A percentile compares a stretch with the other conserved stretches of the same genome.
These are phyloP conservation scores for Archips xylosteana DNA, from an alignment of 2,888 invertebrate genomes.

Conservation along the genomic window DNA sequence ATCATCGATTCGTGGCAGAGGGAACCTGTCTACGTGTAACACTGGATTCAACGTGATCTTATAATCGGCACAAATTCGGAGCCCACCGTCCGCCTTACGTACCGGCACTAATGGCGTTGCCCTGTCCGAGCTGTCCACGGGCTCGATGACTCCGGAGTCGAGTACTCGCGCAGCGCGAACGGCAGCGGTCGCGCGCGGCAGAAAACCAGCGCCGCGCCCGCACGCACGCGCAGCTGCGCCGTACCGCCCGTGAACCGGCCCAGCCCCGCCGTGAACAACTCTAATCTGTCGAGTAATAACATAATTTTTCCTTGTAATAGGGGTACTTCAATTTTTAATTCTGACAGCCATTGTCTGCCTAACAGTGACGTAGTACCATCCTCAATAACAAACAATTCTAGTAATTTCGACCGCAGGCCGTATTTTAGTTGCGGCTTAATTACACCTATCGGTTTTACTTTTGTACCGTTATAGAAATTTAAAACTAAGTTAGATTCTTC, in stretches of 20 bases:
- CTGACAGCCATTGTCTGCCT: conserved; percentile 3
- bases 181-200: conserved; percentile 20
- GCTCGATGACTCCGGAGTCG: conserved; percentile 12
- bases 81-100: conserved; percentile 16
- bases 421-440: not conserved
- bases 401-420: not conserved
- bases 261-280: conserved; percentile 5
- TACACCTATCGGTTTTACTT: not conserved
- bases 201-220: conserved; percentile 8
- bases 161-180: conserved; percentile 15
- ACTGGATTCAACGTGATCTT: conserved; percentile 12
- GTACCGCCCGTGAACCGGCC: too few relatives aligned
- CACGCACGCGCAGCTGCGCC: too few relatives aligned
- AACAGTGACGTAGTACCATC: not conserved
- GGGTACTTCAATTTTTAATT: not conserved
- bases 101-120: conserved; percentile 12
- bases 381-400: not conserved
- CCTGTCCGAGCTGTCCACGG: conserved; percentile 10
- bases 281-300: not conserved
- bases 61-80: conserved; percentile 17
- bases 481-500: not conserved
- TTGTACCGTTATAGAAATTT: not conserved
- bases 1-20: too few relatives aligned
- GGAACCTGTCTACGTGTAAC: too few relatives aligned
- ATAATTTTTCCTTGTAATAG: not conserved